Conservation (phyloP, 2,797 vertebrate genomes). For the Catostomus latipinnis region DNA sequence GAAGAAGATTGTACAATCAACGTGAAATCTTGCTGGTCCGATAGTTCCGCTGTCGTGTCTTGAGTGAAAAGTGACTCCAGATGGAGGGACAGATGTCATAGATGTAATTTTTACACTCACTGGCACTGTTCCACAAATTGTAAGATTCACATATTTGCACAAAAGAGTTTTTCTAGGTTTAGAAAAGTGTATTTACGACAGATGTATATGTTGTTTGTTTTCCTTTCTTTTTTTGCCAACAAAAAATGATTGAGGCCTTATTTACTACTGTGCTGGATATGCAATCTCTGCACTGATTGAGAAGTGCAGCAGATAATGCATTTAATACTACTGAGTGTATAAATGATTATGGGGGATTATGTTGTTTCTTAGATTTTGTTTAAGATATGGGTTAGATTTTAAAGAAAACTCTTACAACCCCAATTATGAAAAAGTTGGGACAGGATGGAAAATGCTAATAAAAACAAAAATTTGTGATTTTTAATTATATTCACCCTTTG, state of each 20-base stretch:
- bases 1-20: constrained; percentile 84
- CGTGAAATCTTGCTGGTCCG: constrained; percentile 76
- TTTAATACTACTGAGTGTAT: constrained; percentile 97
- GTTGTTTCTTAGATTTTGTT: constrained; percentile 72
- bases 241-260: constrained; percentile 90
- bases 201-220: constrained; percentile 75
- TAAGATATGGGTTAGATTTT: constrained; percentile 75
- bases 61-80: constrained; percentile 19
- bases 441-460: too few species aligned
- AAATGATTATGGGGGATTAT: constrained; percentile 76
- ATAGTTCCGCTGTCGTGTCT: constrained; percentile 43
- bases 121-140: constrained; percentile 72
- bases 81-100: constrained; percentile 38
- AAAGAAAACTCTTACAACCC: constrained; percentile 71
- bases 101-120: constrained; percentile 60
- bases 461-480: too few species aligned
- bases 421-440: too few species aligned
- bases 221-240: constrained; percentile 84
- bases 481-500: too few species aligned
- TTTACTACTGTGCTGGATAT: constrained; percentile 88
- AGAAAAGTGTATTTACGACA: constrained; percentile 73
- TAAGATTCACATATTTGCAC: constrained; percentile 81
- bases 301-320: constrained; percentile 65
- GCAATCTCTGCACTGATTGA: constrained; percentile 71
- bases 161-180: constrained; percentile 72